A percentile compares a stretch with the other conserved stretches of the same genome.
These are phyloP conservation scores for Myotis myotis DNA, from an alignment of 2,797 vertebrate genomes.

Conservation along the genomic window DNA sequence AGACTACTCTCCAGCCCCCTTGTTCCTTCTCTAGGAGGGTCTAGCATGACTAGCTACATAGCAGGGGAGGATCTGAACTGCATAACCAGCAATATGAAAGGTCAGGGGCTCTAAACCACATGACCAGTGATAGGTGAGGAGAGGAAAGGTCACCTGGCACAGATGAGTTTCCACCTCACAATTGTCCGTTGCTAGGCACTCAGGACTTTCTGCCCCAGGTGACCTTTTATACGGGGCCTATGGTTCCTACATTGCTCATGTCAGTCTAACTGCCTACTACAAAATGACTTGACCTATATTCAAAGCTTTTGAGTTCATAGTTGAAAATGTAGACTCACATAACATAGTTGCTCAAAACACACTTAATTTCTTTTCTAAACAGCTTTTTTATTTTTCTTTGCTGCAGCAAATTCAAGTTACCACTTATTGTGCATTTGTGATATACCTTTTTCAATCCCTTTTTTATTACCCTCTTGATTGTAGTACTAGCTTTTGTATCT, in stretches of 20 bases:
- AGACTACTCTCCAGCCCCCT: not conserved
- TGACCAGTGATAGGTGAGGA: not conserved
- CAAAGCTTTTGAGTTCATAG: conserved; percentile 28
- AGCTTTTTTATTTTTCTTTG: not conserved
- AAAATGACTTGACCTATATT: not conserved
- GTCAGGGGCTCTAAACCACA: not conserved
- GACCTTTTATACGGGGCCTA: not conserved
- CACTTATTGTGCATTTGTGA: not conserved
- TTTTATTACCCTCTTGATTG: not conserved
- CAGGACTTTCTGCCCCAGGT: not conserved
- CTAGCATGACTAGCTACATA: not conserved
- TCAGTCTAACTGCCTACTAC: not conserved
- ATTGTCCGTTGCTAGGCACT: not conserved
- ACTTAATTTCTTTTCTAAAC: not conserved
- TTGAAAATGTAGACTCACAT: not conserved
- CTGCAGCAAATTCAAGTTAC: not conserved
- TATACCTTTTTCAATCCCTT: not conserved
- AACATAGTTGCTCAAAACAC: not conserved
- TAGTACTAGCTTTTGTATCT: not conserved
- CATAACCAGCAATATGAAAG: not conserved
- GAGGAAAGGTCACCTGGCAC: not conserved
- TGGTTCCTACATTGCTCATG: not conserved
- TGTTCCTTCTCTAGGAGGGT: not conserved
- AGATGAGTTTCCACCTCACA: not conserved
- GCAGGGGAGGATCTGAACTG: not conserved